Evolutionary conservation across 2,888 invertebrate genomes (phyloP), one percentile per base, ranked within the genome.

Genomic region (Cepaea hortensis): DNA sequence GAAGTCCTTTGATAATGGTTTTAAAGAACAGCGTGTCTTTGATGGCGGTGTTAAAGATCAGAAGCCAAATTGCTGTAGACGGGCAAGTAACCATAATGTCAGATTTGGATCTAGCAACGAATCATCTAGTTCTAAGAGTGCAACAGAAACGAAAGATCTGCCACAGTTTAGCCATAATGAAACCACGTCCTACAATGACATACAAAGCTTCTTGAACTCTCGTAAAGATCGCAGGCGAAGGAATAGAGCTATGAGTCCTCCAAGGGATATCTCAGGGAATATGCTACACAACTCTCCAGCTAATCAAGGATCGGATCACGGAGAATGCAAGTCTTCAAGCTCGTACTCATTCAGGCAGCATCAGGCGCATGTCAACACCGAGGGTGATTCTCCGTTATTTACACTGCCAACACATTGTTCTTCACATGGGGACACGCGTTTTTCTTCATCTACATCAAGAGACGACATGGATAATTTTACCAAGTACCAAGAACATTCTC

Each of bases 181-280:
- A 2, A 79, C 15, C 62, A 13, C 62, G 18, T 46, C 79, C 6
- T 79, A 35, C 62, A 79, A 23, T 62, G 79, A 79, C 35, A 23
- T 79, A 3, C 79, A 79, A 46, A 11, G 7, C 46, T 79, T 79
- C 62, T 79, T 79, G 35, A 62, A 79, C 62, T 79, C 79, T 1
- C 79, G 79, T 18, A 79, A 62, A 62, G 46, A 79, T 23, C 15
- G 46, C 6, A 61, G 79, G 62, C 61, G 62, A 62, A 79, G 79
- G 62, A 79, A 18, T 35, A 62, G 23, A 46, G 46, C 23, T 35
- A 35, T 35, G 46, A 79, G 62, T 15, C 55, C 77, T 55, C 7
- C 4, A 5, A 79, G 15, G 4, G 23, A 79, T 11, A 62, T 62
- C 62, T 62, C 35, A 1, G 62, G 62, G 35, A 15, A 62, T 13